Conservation (phyloP, 2,797 vertebrate species). For the Anabacerthia variegaticeps region DNA sequence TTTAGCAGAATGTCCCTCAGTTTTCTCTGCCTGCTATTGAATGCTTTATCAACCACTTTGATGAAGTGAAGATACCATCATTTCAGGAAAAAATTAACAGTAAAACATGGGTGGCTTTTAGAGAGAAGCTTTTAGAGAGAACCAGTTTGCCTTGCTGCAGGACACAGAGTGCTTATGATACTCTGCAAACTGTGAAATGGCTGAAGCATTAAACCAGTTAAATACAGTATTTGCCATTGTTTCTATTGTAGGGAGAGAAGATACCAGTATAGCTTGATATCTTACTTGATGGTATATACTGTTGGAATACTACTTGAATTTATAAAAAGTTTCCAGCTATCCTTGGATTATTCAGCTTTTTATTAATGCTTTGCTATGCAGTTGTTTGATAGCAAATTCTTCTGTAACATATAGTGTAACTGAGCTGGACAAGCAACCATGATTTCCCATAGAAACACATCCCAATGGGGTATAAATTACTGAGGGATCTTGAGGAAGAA, state of each 20-base stretch:
- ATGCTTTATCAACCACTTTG: neutral
- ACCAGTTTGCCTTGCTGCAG: neutral
- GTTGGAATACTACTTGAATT: neutral
- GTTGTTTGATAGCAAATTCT: slow-evolving; percentile 12
- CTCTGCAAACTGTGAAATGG: neutral
- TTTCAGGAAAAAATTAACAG: neutral
- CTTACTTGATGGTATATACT: neutral
- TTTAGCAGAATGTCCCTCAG: neutral
- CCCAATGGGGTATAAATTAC: neutral
- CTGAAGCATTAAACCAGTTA: neutral
- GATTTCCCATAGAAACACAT: slow-evolving; percentile 21
- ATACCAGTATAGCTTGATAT: neutral
- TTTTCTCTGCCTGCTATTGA: neutral
- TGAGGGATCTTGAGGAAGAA: neutral
- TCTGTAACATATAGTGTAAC: neutral
- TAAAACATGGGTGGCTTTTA: neutral
- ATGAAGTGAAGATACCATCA: neutral
- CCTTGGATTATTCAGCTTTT: neutral
- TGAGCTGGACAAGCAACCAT: slow-evolving; percentile 4
- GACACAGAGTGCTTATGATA: neutral
- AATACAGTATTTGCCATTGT: neutral
- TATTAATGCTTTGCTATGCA: neutral
- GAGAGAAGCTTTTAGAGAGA: neutral
- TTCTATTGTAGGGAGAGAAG: neutral
- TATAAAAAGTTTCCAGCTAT: neutral